phyloP scores from a whole-genome alignment of 2,888 invertebrate genomes.

The Apoda limacodes region DNA sequence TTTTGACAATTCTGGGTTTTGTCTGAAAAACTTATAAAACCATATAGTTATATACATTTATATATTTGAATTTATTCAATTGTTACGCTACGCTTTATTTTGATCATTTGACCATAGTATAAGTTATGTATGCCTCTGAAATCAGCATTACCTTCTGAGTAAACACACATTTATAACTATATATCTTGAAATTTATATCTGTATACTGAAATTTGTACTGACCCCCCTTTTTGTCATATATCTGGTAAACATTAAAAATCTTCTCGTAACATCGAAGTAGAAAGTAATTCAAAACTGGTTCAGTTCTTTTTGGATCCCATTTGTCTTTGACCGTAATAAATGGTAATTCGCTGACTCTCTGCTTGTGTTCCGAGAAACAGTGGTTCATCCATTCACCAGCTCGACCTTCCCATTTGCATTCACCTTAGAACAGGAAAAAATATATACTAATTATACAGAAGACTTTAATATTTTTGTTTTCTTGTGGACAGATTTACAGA shows the following conservation, averaged over 20 bases:
- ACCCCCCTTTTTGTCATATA: conserved; percentile 64
- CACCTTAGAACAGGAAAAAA: conserved; percentile 38
- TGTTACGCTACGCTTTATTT: too few species aligned
- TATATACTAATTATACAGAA: background rate
- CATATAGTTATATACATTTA: too few species aligned
- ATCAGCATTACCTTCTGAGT: too few species aligned
- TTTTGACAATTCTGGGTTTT: too few species aligned
- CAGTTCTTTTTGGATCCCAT: conserved; percentile 57
- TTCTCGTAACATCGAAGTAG: conserved; percentile 54
- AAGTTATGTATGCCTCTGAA: too few species aligned
- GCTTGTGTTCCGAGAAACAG: conserved; percentile 61
- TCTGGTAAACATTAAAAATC: conserved; percentile 64
- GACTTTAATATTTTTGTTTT: too few species aligned
- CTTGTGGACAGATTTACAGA: too few species aligned
- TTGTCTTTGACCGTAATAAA: conserved; percentile 59
- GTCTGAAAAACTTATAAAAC: too few species aligned
- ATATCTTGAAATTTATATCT: background rate
- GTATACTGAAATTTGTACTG: conserved; percentile 11
- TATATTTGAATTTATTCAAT: too few species aligned
- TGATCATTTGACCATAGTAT: too few species aligned
- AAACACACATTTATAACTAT: too few species aligned
- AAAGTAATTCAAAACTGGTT: conserved; percentile 61
- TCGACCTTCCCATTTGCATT: conserved; percentile 69
- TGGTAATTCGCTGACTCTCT: conserved; percentile 61
- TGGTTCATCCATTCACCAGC: conserved; percentile 74